Conservation (phyloP, 2,113 vertebrate genomes). For the Syngnathus scovelli region DNA sequence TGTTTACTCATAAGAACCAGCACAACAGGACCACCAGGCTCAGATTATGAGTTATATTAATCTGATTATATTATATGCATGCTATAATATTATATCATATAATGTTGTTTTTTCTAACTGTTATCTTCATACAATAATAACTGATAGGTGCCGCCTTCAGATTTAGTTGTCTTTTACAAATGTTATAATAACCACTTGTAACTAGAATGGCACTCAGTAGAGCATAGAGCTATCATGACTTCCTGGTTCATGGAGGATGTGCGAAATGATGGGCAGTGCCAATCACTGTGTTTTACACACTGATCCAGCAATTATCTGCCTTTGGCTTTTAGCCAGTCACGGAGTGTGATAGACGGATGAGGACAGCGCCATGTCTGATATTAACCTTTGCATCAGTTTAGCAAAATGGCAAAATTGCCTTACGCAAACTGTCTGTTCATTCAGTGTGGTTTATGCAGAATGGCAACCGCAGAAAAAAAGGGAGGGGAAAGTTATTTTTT, state of each 20-base stretch:
- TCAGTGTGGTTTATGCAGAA: background rate
- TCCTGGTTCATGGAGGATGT: background rate
- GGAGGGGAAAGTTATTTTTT: background rate
- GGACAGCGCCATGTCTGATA: background rate
- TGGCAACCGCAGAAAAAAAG: background rate
- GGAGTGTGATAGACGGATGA: background rate
- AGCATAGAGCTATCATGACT: background rate
- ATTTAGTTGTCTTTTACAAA: background rate
- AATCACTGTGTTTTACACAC: background rate
- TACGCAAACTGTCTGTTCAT: background rate
- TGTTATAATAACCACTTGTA: background rate
- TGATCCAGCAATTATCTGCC: background rate
- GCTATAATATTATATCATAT: no score
- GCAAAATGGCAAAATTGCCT: no score
- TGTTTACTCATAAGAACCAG: no score
- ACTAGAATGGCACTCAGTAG: background rate
- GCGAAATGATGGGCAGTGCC: background rate
- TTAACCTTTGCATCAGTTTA: background rate
- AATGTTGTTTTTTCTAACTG: no score
- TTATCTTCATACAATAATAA: background rate
- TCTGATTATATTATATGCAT: no score
- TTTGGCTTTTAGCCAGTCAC: background rate
- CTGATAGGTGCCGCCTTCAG: background rate
- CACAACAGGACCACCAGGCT: no score
- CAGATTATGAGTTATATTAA: no score